Base-by-base conservation (phyloP, 2,888 invertebrate species). In the Pseudeuparius sepicola region DNA sequence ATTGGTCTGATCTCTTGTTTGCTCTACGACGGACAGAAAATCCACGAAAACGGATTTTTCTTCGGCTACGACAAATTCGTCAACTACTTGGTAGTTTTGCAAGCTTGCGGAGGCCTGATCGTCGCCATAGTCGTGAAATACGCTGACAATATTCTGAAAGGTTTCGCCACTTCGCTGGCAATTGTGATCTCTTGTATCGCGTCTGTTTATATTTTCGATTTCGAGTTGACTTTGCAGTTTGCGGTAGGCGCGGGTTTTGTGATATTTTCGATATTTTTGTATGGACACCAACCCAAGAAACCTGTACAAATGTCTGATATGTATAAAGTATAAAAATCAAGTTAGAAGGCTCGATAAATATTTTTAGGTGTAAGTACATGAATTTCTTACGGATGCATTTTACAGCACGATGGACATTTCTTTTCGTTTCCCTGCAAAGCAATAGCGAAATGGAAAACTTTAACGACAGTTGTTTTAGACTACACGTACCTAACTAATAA, bases 101-200 rank as follows among this genome's bases (percentile, higher is more conserved):
- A 97, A 67, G 94, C 96, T 0, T 78, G 87, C 11, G 97, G 98
- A 1, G 98, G 98, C 3, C 72, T 99, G 2, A 78, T 97, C 34
- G 97, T 98, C 4, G 98, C 98, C 0, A 81, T 97, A 46, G 98
- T 98, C 2, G 94, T 98, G 15, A 98, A 98, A 68, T 97, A 97
- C 61, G 97, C 98, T 0, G 98, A 98, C 62, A 99, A 99, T 64
- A 98, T 99, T 55, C 68, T 98, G 4, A 98, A 89, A 66, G 97
- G 97, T 13, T 97, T 97, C 57, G 96, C 97, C 24, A 97, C 97
- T 1, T 97, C 97, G 1, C 73, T 96, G 34, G 93, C 97, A 4
- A 98, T 98, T 46, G 76, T 98, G 26, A 78, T 98, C 46, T 92
- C 96, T 0, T 96, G 94, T 56, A 65, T 97, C 31, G 89, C 82